Percentiles rank a stretch among this genome's conserved stretches.
Evolutionary conservation across 2,888 invertebrate species (phyloP).

Genomic region (Rhodophaea formosa): DNA sequence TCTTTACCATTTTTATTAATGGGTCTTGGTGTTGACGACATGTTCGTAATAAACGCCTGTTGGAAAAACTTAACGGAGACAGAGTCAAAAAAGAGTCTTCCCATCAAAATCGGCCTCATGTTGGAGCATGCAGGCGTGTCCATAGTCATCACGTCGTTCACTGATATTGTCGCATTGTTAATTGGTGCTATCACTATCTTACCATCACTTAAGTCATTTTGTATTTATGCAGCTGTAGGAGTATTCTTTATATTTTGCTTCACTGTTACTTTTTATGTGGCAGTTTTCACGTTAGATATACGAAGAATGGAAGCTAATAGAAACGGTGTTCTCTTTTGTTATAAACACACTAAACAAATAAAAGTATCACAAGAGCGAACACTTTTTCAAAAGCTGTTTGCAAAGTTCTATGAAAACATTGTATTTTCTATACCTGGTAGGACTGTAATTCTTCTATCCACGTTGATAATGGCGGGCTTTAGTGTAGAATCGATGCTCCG

Average conservation of each 20-base stretch:
- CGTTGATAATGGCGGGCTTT: conserved; percentile 81
- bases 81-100: conserved; percentile 75
- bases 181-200: conserved; percentile 90
- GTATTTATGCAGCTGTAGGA: conserved; percentile 89
- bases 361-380: conserved; percentile 79
- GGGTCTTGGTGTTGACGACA: conserved; percentile 91
- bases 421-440: conserved; percentile 86
- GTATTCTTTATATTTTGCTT: conserved; percentile 88
- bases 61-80: conserved; percentile 84
- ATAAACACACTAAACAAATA: conserved; percentile 80
- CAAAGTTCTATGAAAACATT: conserved; percentile 82
- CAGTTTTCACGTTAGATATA: conserved; percentile 87
- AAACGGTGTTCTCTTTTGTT: conserved; percentile 86
- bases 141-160: conserved; percentile 90
- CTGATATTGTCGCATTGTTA: conserved; percentile 89
- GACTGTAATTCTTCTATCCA: conserved; percentile 81
- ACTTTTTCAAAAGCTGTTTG: conserved; percentile 80
- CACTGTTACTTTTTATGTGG: conserved; percentile 91
- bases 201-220: conserved; percentile 90
- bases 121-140: conserved; percentile 91
- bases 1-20: conserved; percentile 90
- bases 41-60: conserved; percentile 91
- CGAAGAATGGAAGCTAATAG: conserved; percentile 82
- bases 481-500: conserved; percentile 83
- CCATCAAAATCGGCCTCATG: conserved; percentile 85